Evolutionary conservation across 2,888 invertebrate species (phyloP), one percentile per base, ranked within the genome.

Genomic region (Temnothorax unifasciatus): DNA sequence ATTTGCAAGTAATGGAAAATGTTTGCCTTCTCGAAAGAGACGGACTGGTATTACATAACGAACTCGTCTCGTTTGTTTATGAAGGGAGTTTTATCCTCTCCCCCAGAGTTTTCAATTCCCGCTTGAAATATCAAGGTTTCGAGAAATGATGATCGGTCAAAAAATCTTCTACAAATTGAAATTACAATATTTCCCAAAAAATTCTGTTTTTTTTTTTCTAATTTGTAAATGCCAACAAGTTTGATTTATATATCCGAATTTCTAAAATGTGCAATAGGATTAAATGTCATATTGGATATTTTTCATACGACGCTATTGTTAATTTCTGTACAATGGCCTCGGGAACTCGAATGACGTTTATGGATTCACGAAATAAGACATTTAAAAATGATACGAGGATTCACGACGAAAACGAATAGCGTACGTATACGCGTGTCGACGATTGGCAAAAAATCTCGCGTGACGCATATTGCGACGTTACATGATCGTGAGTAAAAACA

Each of bases 401-500:
- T 21, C 6, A 25, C 18, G 15, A 54, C 11, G 11, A 59, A 47
- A 34, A 47, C 1, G 21, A 34, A 54, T 68, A n/a, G 21, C 25
- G 3, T 6, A 38, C 9, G 11, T 66, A 15, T 6, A 59, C 61
- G n/a, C 25, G 41, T 41, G 68, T 41, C 18, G 68, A 21, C 21
- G 71, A 47, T 71, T 34, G 57, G 29, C 47, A 69, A 73, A 44
- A 81, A 59, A 13, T 73, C 25, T 73, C 21, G 79, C 79, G 79
- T 73, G 73, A 81, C 59, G 47, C 21, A 73, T 2, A 9, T 59
- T 41, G 38, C 73, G 21, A 21, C 25, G 38, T 81, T 73, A 73
- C 59, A 73, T 81, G 79, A 73, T 71, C 21, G 6, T 21, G 57
- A 73, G 73, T 71, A 81, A 73, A 38, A 47, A 71, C 18, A 47